Percentiles rank a stretch among this genome's conserved stretches.
Conservation (phyloP, 2,797 vertebrate genomes). For the Bradypodion ventrale region DNA sequence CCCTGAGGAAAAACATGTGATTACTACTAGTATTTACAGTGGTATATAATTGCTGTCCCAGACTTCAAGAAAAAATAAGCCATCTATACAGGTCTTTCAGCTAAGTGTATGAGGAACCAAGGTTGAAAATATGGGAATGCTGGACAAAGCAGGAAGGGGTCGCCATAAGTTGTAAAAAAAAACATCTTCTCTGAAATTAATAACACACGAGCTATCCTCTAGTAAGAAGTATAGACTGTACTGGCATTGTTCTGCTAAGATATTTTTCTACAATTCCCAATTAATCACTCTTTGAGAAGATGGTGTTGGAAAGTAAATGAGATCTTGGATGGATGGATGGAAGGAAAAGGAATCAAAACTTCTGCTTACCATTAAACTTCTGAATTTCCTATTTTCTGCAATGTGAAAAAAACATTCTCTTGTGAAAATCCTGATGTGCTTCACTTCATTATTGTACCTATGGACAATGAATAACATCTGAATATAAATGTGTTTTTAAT, state of each 20-base stretch:
- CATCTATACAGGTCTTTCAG: too few species aligned
- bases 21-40: too few species aligned
- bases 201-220: too few species aligned
- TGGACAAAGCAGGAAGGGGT: background rate
- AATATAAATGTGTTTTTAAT: conserved; percentile 95
- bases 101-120: background rate
- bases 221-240: background rate
- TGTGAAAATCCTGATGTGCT: conserved; percentile 99
- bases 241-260: background rate
- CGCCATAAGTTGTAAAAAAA: background rate
- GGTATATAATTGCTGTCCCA: background rate
- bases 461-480: conserved; percentile 90
- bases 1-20: too few species aligned
- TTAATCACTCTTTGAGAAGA: conserved; percentile 1
- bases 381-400: conserved; percentile 98
- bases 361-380: conserved; percentile 93
- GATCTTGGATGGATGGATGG: conserved; percentile 4
- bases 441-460: conserved; percentile 99
- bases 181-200: background rate
- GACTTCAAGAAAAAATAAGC: background rate
- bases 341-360: conserved; percentile 63
- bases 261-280: background rate
- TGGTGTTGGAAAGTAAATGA: conserved; percentile 22
- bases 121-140: background rate
- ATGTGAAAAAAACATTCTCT: conserved; percentile 95